Percentiles rank a stretch among this genome's conserved stretches.
phyloP scores from a whole-genome alignment of 2,113 vertebrate genomes.

The Dipodomys merriami region DNA sequence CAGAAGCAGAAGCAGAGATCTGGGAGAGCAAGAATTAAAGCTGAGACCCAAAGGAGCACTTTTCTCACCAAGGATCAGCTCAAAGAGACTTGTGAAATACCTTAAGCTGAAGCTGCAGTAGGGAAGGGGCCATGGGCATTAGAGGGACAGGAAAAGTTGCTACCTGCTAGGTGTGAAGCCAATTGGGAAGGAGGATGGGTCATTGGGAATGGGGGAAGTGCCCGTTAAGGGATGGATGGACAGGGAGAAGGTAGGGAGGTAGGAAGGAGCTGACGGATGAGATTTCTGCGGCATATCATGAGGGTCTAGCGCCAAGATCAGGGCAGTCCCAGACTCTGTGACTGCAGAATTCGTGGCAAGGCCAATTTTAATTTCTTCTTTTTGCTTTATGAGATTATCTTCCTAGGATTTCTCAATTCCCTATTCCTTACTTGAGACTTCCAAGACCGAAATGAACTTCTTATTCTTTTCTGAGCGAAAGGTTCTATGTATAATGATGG shows the following conservation, averaged over 20 bases:
- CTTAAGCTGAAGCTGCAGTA: not conserved
- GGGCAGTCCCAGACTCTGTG: not conserved
- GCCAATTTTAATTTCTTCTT: not conserved
- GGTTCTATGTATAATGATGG: slow-evolving; percentile 34
- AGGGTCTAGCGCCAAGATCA: not conserved
- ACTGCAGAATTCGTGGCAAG: not conserved
- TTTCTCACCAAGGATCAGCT: not conserved
- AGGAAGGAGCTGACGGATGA: fast-evolving
- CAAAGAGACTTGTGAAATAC: not conserved
- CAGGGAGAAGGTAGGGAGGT: not conserved
- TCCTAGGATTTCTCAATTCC: not conserved
- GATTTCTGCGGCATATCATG: not conserved
- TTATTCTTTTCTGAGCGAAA: slow-evolving; percentile 20
- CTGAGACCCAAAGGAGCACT: not conserved
- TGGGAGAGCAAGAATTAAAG: not conserved
- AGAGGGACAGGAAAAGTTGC: too few relatives aligned
- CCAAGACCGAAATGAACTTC: not conserved
- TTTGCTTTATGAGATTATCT: not conserved
- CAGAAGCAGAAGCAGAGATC: not conserved
- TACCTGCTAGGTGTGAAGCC: not conserved
- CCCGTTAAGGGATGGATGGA: too few relatives aligned
- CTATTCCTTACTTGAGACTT: slow-evolving; percentile 28
- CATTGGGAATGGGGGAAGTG: fast-evolving
- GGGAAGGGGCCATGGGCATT: not conserved
- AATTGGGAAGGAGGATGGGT: not conserved